Evolutionary conservation across 2,797 vertebrate species (phyloP).

Genomic region (Holocentrus rufus): DNA sequence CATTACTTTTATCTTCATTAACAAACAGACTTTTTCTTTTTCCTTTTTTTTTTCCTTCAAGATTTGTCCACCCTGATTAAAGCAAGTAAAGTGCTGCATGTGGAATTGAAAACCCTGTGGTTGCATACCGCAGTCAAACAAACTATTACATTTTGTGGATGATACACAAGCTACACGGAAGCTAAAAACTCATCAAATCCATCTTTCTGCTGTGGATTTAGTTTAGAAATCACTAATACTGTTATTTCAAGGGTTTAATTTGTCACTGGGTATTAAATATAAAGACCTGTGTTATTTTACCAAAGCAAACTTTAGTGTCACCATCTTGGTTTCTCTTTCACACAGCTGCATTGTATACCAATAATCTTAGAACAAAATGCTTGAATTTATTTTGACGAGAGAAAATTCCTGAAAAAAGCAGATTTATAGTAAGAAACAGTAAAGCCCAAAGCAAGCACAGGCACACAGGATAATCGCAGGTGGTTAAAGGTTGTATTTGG

Average conservation of each 20-base stretch:
- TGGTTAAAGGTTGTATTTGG: slow-evolving; percentile 53
- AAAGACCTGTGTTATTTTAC: background rate
- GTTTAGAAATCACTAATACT: background rate
- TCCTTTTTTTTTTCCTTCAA: slow-evolving; percentile 33
- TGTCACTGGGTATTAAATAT: background rate
- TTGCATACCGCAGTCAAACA: slow-evolving; percentile 33
- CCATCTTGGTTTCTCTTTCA: background rate
- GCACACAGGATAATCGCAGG: slow-evolving; percentile 26
- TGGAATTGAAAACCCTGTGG: slow-evolving; percentile 51
- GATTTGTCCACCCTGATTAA: slow-evolving; percentile 65
- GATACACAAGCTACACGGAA: slow-evolving; percentile 16
- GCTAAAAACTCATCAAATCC: background rate
- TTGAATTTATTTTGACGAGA: too few relatives aligned
- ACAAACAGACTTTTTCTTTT: slow-evolving; percentile 81
- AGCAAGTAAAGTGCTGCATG: slow-evolving; percentile 62
- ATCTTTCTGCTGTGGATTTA: too few relatives aligned
- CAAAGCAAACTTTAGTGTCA: background rate
- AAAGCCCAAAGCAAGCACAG: background rate
- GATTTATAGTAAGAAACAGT: slow-evolving; percentile 19
- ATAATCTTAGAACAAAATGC: too few relatives aligned
- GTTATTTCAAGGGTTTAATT: background rate
- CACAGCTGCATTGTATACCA: background rate
- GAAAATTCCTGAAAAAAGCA: too few relatives aligned
- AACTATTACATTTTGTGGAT: slow-evolving; percentile 23
- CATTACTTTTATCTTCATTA: slow-evolving; percentile 81